Conservation (phyloP, 1,140 invertebrate species). For the Aricia agestis region DNA sequence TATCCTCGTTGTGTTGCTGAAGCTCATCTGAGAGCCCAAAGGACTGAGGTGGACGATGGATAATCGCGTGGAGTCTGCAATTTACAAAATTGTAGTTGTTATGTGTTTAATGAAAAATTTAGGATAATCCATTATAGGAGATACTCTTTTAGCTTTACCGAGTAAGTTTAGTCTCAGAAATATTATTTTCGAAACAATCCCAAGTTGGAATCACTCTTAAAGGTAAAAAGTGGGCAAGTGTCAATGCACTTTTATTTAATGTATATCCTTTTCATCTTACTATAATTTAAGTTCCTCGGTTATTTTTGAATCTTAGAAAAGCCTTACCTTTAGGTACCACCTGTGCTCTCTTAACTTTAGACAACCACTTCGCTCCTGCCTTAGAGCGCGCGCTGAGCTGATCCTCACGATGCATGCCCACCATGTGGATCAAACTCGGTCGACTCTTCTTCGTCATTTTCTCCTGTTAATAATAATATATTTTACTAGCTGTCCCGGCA, state of each 20-base stretch:
- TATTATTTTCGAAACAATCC: too few relatives aligned
- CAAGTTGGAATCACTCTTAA: too few relatives aligned
- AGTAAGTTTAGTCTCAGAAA: too few relatives aligned
- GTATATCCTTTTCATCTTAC: too few relatives aligned
- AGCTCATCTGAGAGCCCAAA: conserved; percentile 88
- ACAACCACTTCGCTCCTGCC: conserved; percentile 89
- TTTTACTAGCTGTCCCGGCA: too few relatives aligned
- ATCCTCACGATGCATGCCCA: conserved; percentile 81
- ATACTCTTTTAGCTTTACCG: too few relatives aligned
- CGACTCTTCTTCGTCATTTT: conserved; percentile 84
- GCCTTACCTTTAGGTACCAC: conserved; percentile 82
- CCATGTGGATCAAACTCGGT: conserved; percentile 88
- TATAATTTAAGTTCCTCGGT: too few relatives aligned
- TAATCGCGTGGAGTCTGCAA: conserved; percentile 83
- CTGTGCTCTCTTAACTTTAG: conserved; percentile 88
- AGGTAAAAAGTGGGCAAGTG: too few relatives aligned
- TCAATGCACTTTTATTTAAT: too few relatives aligned
- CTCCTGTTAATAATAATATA: conserved; percentile 62
- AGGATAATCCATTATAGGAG: too few relatives aligned
- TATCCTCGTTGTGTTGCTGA: conserved; percentile 84
- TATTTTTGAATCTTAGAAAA: too few relatives aligned
- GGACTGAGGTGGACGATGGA: conserved; percentile 87
- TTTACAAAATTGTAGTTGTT: not conserved
- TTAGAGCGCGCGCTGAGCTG: conserved; percentile 87
- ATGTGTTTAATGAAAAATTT: too few relatives aligned